Evolutionary conservation across 2,888 invertebrate genomes (phyloP), one percentile per base, ranked within the genome.

Genomic region (Hesperia comma): DNA sequence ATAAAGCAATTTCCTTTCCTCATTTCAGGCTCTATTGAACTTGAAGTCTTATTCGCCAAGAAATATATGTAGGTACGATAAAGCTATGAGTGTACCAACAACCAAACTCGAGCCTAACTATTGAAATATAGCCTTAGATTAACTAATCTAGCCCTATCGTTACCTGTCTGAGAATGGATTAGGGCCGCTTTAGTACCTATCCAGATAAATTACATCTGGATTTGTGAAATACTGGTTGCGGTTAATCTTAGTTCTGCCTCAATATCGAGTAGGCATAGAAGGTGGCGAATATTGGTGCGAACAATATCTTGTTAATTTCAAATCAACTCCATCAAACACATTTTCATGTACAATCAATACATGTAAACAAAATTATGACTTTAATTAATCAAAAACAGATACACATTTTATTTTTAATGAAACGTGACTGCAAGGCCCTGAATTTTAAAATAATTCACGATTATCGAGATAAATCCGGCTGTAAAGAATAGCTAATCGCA

Each of bases 131-230:
- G 7, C 6, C 43, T 7, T 51, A 51, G 51, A 51, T 51, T 51
- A 51, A 51, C 55, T 56, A 33, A 32, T 56, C 56, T 17, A 17
- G 37, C 56, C 37, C 17, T 56, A 56, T 56, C 56, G 19, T 56
- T 56, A 56, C 56, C 40, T 56, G 56, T 14, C 56, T 2, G 37
- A 14, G 40, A 40, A 40, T 19, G 19, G 17, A 51, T 51, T 40
- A 40, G 56, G 56, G 8, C 40, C 56, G 56, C 56, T 33, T 56
- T 56, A 40, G 19, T 19, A 40, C 17, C 56, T 15, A 56, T 56
- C 56, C 40, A 21, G 56, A 37, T 56, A 56, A 56, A 56, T 51
- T 51, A 51, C 21, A 51, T 21, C 51, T 19, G 51, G 21, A 51
- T 21, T 51, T 12, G 51, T 51, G 21, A 51, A 21, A 51, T 51